phyloP scores from a whole-genome alignment of 2,888 invertebrate genomes.

The Unio pictorum region DNA sequence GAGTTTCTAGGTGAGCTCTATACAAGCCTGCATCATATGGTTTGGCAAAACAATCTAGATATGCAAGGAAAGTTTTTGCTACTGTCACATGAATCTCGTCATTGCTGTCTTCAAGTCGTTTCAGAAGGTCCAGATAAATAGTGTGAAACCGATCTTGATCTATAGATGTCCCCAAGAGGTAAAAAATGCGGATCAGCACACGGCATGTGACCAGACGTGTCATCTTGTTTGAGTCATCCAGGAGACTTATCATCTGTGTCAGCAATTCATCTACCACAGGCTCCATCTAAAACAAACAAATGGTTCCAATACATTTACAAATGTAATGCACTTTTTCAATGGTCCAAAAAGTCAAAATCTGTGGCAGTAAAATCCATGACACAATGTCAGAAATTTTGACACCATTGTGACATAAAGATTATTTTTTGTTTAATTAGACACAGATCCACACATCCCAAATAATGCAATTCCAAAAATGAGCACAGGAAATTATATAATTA shows the following conservation, averaged over 20 bases:
- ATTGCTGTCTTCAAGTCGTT: constrained; percentile 84
- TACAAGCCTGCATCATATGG: constrained; percentile 76
- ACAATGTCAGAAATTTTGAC: no score
- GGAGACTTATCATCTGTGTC: constrained; percentile 62
- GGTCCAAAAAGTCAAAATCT: not conserved
- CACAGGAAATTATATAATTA: no score
- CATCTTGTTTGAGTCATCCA: constrained; percentile 70
- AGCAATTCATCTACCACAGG: constrained; percentile 63
- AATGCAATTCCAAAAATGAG: no score
- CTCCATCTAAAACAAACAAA: constrained; percentile 41
- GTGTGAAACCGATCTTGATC: constrained; percentile 69
- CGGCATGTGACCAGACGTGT: constrained; percentile 72
- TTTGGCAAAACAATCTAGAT: constrained; percentile 74
- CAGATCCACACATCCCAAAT: no score
- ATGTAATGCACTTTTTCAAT: no score
- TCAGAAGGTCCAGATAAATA: constrained; percentile 76
- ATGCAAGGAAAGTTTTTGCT: constrained; percentile 76
- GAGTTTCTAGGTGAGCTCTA: constrained; percentile 78
- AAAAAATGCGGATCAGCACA: constrained; percentile 72
- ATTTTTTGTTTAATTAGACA: no score
- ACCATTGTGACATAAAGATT: no score
- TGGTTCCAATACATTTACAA: not conserved
- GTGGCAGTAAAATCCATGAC: no score
- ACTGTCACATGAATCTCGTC: constrained; percentile 79
- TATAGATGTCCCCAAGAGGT: constrained; percentile 50